Base-by-base conservation (phyloP, 64 coral and sea anemone species). In the Pachyseris speciosa region DNA sequence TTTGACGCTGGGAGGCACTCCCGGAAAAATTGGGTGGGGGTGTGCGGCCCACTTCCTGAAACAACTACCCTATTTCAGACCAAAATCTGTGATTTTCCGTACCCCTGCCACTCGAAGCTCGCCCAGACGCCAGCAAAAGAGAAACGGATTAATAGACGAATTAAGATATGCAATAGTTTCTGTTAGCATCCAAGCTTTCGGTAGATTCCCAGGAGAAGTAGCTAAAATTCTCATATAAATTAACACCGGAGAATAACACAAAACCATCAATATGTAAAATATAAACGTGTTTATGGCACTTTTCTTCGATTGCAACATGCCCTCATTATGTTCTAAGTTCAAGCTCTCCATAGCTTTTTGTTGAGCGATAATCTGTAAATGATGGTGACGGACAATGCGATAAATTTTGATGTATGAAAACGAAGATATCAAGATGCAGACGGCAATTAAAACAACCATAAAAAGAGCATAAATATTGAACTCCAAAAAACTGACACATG, bases 71-170 rank as follows among this genome's bases (percentile, higher is more conserved):
- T n/a, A n/a, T n/a, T n/a, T n/a, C n/a, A n/a, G n/a, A n/a, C n/a
- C n/a, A n/a, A n/a, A n/a, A n/a, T n/a, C n/a, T n/a, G n/a, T n/a
- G n/a, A n/a, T n/a, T n/a, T n/a, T n/a, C n/a, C n/a, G n/a, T n/a
- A n/a, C n/a, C n/a, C n/a, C 76, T 38, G 51, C 76, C 48, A 13
- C 52, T 59, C 76, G 76, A 80, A 80, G 50, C 11, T 80, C 76
- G 0, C 33, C 19, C 24, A 59, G 9, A 4, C 76, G 52, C 67
- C 76, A 80, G 33, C 76, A 80, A 36, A 37, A 80, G 7, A 80
- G 34, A 24, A 80, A n/a, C 22, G 76, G 76, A 39, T 80, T 80
- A 9, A 80, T 25, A 9, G 76, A 17, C 0, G 76, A 80, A 9
- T 80, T 80, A 17, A 60, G 20, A 59, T 58, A 80, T 20, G 28